Evolutionary conservation across 1,140 invertebrate genomes (phyloP).

Genomic region (Schlechtendalia chinensis): DNA sequence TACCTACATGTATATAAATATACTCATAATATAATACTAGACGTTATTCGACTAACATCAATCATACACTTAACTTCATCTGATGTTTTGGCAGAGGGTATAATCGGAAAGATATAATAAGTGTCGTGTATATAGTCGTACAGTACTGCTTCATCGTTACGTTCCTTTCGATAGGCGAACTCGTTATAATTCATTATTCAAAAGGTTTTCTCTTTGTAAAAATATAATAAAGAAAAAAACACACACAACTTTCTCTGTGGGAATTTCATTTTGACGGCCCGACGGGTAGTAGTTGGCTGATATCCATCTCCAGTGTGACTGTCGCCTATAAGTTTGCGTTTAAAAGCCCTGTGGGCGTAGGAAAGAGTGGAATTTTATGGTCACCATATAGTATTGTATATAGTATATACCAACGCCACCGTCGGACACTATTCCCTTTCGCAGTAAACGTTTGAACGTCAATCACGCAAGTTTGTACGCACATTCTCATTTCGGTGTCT

Average conservation of each 20-base stretch:
- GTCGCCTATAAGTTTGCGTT: constrained; percentile 11
- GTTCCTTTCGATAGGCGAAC: too few species aligned
- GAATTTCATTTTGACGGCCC: background rate
- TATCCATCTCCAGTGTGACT: background rate
- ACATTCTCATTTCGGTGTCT: background rate
- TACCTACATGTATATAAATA: too few species aligned
- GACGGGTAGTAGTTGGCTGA: too few species aligned
- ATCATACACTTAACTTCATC: too few species aligned
- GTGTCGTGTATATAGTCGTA: too few species aligned
- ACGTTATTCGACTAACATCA: too few species aligned
- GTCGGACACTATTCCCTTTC: background rate
- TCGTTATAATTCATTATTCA: background rate
- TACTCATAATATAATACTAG: too few species aligned
- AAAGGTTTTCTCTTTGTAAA: background rate
- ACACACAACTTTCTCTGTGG: background rate
- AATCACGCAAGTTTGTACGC: constrained; percentile 6
- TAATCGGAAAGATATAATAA: too few species aligned
- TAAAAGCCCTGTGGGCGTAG: constrained; percentile 17
- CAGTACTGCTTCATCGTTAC: too few species aligned
- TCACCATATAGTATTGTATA: background rate
- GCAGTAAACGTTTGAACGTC: constrained; percentile 29
- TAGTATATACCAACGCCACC: background rate
- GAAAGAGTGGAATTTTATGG: constrained; percentile 32
- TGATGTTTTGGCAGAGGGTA: too few species aligned
- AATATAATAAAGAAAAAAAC: background rate